Conservation (phyloP, 2,797 vertebrate genomes). For the Lithobates pipiens region DNA sequence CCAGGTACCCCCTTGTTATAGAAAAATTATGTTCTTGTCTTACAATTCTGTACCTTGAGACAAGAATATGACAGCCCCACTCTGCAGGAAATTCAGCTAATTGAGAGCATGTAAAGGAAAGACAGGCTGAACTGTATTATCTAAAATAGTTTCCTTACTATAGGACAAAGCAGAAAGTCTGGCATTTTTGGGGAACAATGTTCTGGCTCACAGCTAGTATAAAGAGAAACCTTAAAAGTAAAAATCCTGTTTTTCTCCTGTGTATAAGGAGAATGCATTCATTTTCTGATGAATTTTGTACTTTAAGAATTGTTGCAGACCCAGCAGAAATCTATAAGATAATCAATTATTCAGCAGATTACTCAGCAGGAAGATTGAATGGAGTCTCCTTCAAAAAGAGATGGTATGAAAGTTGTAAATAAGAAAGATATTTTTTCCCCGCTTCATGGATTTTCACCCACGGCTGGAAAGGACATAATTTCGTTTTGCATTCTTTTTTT, state of each 20-base stretch:
- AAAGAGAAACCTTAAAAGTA: constrained; percentile 33
- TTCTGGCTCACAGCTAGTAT: background rate
- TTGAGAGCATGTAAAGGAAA: constrained; percentile 17
- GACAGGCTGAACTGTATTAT: background rate
- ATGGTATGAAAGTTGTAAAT: constrained; percentile 45
- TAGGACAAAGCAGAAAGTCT: background rate
- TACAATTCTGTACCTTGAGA: background rate
- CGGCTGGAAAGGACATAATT: constrained; percentile 9
- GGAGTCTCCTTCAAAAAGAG: constrained; percentile 55
- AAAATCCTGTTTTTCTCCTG: constrained; percentile 6
- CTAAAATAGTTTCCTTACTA: constrained; percentile 1
- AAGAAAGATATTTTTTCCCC: constrained; percentile 34
- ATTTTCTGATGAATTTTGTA: constrained; percentile 47
- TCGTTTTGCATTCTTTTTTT: background rate
- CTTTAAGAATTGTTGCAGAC: constrained; percentile 51
- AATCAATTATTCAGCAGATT: constrained; percentile 61
- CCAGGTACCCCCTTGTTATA: background rate
- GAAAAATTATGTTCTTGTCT: constrained; percentile 1
- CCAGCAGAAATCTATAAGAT: constrained; percentile 55
- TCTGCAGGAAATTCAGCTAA: constrained; percentile 12
- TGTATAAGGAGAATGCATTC: constrained; percentile 2
- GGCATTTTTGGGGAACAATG: constrained; percentile 20
- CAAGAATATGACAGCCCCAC: constrained; percentile 7
- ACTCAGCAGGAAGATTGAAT: constrained; percentile 47
- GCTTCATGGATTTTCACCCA: constrained; percentile 28